Percentiles rank a stretch among this genome's conserved stretches.
These are phyloP conservation scores for Stictocephala bisonia DNA, from an alignment of 2,888 invertebrate species.

Conservation along the genomic window DNA sequence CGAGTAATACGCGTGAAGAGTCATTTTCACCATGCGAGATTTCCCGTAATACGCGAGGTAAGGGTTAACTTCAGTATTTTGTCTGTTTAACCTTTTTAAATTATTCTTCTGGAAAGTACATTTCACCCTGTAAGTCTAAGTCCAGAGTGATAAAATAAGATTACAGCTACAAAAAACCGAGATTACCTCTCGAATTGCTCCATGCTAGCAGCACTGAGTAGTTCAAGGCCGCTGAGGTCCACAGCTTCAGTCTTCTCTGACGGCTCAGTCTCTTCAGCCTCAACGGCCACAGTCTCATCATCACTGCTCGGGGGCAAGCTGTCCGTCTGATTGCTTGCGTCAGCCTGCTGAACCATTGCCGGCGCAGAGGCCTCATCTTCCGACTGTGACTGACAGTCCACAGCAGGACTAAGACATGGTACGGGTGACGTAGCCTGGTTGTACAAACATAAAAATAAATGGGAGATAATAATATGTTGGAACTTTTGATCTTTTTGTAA, in stretches of 20 bases:
- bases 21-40: no score
- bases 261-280: background rate
- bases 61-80: no score
- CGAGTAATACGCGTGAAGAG: no score
- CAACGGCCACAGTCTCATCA: slow-evolving; percentile 62
- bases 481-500: no score
- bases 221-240: slow-evolving; percentile 83
- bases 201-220: slow-evolving; percentile 87
- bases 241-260: slow-evolving; percentile 15
- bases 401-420: slow-evolving; percentile 65
- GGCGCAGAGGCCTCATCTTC: slow-evolving; percentile 58
- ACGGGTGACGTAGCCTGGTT: slow-evolving; percentile 66
- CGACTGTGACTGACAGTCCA: slow-evolving; percentile 54
- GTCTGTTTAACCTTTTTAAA: no score
- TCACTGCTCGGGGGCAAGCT: slow-evolving; percentile 77
- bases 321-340: slow-evolving; percentile 87
- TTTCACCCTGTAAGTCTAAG: no score
- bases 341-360: slow-evolving; percentile 72
- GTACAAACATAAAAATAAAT: no score
- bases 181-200: slow-evolving; percentile 78
- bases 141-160: no score
- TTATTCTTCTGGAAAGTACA: no score
- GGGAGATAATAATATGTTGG: no score
- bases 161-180: background rate
- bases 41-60: no score